Evolutionary conservation across 1,140 invertebrate species (phyloP).

Genomic region (Platyscapa corneri): DNA sequence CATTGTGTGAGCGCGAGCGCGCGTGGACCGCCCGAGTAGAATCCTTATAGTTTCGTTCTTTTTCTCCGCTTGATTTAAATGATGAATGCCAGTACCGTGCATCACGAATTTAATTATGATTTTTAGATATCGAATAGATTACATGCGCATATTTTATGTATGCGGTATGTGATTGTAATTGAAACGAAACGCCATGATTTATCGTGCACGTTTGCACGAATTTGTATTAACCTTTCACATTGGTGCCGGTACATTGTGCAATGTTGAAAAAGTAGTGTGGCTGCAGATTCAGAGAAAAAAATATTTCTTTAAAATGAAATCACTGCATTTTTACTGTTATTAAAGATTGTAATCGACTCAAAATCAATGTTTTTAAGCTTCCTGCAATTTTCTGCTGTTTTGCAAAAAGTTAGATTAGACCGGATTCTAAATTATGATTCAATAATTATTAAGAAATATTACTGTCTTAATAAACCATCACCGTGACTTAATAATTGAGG

Average conservation of each 20-base stretch:
- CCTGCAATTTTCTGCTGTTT: no score
- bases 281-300: background rate
- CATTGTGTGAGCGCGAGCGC: conserved; percentile 31
- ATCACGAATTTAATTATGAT: conserved; percentile 55
- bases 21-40: conserved; percentile 48
- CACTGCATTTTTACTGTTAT: conserved; percentile 4
- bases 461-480: background rate
- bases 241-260: background rate
- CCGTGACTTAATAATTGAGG: background rate
- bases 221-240: conserved; percentile 23
- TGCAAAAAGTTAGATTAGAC: background rate
- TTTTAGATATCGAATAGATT: conserved; percentile 46
- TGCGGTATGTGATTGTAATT: conserved; percentile 28
- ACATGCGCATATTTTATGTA: conserved; percentile 19
- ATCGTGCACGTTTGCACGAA: conserved; percentile 33
- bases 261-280: conserved; percentile 10
- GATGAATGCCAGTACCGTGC: conserved; percentile 38
- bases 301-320: background rate
- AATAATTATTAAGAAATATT: background rate
- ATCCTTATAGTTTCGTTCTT: background rate
- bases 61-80: conserved; percentile 23
- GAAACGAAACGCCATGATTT: conserved; percentile 35
- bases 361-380: background rate
- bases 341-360: background rate
- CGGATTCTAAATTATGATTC: background rate